phyloP scores from a whole-genome alignment of 2,113 vertebrate genomes.

The Miniopterus natalensis region DNA sequence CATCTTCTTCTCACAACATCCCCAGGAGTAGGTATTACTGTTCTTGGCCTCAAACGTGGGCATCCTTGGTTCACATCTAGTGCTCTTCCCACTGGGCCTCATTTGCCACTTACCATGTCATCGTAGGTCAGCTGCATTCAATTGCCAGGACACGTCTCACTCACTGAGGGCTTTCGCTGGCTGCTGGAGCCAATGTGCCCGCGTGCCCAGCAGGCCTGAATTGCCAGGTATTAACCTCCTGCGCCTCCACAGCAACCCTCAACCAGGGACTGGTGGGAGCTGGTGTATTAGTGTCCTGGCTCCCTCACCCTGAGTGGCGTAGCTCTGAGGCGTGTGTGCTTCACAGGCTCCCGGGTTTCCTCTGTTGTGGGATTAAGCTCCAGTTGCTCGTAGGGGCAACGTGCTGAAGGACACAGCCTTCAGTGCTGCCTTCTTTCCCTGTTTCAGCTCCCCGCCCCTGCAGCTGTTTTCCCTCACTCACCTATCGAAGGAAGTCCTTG shows the following conservation, averaged over 20 bases:
- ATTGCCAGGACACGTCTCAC: too few species aligned
- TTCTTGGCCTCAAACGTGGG: background rate
- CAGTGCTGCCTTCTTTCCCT: background rate
- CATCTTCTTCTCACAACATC: background rate
- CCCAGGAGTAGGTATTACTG: background rate
- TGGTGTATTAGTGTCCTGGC: background rate
- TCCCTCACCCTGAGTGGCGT: background rate
- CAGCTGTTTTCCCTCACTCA: background rate
- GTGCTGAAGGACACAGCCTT: background rate
- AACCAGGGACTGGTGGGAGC: background rate
- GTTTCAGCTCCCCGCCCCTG: accelerated
- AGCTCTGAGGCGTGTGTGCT: background rate
- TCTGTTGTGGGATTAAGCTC: background rate
- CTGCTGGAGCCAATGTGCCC: background rate
- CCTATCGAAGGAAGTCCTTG: background rate
- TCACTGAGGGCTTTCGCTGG: background rate
- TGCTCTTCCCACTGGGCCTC: background rate
- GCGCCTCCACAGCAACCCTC: background rate
- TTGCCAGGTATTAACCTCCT: background rate
- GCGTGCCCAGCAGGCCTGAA: background rate
- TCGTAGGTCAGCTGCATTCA: background rate
- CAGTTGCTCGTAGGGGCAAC: background rate
- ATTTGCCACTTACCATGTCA: background rate
- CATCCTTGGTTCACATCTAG: background rate
- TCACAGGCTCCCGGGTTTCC: background rate